These are phyloP conservation scores for Thalpophila matura DNA, from an alignment of 2,888 invertebrate genomes.

Conservation along the genomic window DNA sequence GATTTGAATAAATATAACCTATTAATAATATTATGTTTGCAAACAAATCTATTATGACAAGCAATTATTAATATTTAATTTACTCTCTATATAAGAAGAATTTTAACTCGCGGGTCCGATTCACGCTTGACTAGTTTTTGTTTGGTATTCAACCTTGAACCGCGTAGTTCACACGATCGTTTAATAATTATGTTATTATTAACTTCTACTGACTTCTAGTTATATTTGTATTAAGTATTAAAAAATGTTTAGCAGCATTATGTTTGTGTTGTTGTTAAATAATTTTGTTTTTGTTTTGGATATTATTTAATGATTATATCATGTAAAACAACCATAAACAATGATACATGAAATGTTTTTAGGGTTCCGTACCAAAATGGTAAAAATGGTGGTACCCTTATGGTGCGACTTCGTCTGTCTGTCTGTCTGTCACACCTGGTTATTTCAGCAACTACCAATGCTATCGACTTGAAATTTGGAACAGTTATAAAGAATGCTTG, in stretches of 20 bases:
- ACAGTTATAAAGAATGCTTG: too few relatives aligned
- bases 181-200: conserved; percentile 21
- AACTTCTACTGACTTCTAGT: not conserved
- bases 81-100: not conserved
- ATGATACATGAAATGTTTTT: too few relatives aligned
- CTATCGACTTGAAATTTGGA: too few relatives aligned
- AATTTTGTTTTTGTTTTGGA: too few relatives aligned
- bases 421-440: too few relatives aligned
- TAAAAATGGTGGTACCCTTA: too few relatives aligned
- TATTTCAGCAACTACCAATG: too few relatives aligned
- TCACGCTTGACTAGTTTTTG: conserved; percentile 43
- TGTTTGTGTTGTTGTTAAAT: not conserved
- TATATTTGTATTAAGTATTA: not conserved
- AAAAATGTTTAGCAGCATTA: conserved; percentile 2
- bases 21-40: too few relatives aligned
- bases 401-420: too few relatives aligned
- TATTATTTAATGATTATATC: too few relatives aligned
- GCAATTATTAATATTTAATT: conserved; percentile 4
- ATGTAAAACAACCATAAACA: too few relatives aligned
- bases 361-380: too few relatives aligned
- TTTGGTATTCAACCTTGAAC: conserved; percentile 50
- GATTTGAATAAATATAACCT: not conserved
- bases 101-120: not conserved
- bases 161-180: conserved; percentile 45
- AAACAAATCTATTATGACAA: not conserved